Conservation (phyloP, 2,888 invertebrate genomes). For the Diabrotica balteata region DNA sequence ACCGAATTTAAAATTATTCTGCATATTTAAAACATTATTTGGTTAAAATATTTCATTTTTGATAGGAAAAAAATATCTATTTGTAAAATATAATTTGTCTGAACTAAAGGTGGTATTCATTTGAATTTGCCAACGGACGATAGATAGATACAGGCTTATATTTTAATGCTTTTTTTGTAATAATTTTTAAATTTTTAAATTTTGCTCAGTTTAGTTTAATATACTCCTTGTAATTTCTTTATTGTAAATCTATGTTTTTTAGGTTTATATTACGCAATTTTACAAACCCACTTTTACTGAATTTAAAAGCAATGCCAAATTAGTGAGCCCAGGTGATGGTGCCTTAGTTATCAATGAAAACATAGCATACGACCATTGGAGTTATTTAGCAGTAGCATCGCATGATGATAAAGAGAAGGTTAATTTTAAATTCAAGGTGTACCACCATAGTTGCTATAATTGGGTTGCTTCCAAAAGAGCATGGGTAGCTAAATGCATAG, state of each 20-base stretch:
- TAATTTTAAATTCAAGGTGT: conserved; percentile 8
- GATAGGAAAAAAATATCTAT: no score
- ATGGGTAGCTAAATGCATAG: conserved; percentile 11
- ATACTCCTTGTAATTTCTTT: no score
- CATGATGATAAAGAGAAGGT: conserved; percentile 25
- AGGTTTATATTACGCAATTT: conserved; percentile 38
- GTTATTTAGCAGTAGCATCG: conserved; percentile 39
- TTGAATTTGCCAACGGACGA: no score
- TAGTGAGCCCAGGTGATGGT: conserved; percentile 17
- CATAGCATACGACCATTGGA: conserved; percentile 35
- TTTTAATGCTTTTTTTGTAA: no score
- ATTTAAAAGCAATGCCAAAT: conserved; percentile 25
- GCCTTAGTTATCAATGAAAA: conserved; percentile 21
- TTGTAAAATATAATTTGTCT: no score
- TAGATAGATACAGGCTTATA: no score
- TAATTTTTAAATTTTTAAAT: no score
- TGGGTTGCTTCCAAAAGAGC: conserved; percentile 4
- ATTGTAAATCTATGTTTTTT: background rate
- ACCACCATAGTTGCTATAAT: conserved; percentile 2
- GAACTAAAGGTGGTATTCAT: no score
- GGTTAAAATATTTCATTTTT: no score
- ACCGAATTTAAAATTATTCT: no score
- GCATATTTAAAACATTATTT: no score
- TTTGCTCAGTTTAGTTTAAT: no score
- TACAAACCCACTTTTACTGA: conserved; percentile 37